Percentiles rank a stretch among this genome's conserved stretches.
Conservation (phyloP, 2,113 vertebrate species). For the Spea multiplicata region DNA sequence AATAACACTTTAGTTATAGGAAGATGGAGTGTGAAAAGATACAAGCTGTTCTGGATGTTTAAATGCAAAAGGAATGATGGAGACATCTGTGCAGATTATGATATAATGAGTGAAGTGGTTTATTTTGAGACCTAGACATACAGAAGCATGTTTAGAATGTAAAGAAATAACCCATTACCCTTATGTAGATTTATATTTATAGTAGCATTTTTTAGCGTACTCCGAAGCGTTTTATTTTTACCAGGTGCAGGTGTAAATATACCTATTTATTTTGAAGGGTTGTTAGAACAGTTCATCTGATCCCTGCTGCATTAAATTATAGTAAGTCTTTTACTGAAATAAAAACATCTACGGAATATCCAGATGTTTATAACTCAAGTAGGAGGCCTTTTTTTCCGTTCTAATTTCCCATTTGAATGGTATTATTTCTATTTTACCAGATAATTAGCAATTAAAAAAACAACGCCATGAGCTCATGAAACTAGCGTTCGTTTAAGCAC, state of each 20-base stretch:
- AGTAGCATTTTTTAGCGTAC: neutral
- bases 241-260: conserved; percentile 10
- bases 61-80: too few species aligned
- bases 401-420: conserved; percentile 36
- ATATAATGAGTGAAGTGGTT: too few species aligned
- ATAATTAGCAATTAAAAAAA: conserved; percentile 43
- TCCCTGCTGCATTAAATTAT: neutral
- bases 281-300: neutral
- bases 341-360: neutral
- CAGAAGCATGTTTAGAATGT: too few species aligned
- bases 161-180: neutral
- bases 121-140: too few species aligned
- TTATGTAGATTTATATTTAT: neutral
- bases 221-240: neutral
- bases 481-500: conserved; percentile 21
- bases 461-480: conserved; percentile 41
- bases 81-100: too few species aligned
- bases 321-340: conserved; percentile 16
- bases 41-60: too few species aligned
- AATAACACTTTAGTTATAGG: too few species aligned
- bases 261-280: neutral
- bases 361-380: conserved; percentile 31
- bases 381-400: conserved; percentile 14
- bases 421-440: conserved; percentile 46
- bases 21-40: too few species aligned